Conservation (phyloP, 2,888 invertebrate genomes). For the Chromoteleia sp. region DNA sequence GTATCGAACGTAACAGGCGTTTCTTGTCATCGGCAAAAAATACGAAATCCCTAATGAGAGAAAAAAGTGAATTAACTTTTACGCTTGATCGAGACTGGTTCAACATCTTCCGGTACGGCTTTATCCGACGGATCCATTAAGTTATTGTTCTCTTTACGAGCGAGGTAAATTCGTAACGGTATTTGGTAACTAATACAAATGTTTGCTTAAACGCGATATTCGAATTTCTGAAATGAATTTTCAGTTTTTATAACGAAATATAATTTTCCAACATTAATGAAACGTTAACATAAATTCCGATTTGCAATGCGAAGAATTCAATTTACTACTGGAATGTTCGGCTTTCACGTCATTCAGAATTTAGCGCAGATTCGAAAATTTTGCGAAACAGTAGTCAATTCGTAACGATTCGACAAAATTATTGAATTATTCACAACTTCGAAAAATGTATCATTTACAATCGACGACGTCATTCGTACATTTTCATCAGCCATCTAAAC, state of each 20-base stretch:
- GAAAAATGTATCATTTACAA: background rate
- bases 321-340: too few relatives aligned
- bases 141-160: conserved; percentile 41
- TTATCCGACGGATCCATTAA: conserved; percentile 61
- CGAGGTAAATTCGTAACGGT: background rate
- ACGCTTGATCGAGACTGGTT: conserved; percentile 29
- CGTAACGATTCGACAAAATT: too few relatives aligned
- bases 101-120: conserved; percentile 24
- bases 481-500: conserved; percentile 9
- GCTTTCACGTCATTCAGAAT: too few relatives aligned
- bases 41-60: conserved; percentile 49
- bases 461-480: too few relatives aligned
- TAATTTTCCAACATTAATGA: too few relatives aligned
- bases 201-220: background rate
- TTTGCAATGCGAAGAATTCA: too few relatives aligned
- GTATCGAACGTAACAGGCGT: conserved; percentile 54
- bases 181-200: background rate
- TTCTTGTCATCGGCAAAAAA: conserved; percentile 54
- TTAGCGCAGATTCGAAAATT: too few relatives aligned
- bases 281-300: too few relatives aligned
- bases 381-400: too few relatives aligned
- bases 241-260: too few relatives aligned
- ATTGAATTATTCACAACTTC: background rate
- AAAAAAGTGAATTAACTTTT: conserved; percentile 54
- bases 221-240: background rate